These are phyloP conservation scores for Stenopsyche tienmushanensis DNA, from an alignment of 1,140 invertebrate genomes.

Conservation along the genomic window DNA sequence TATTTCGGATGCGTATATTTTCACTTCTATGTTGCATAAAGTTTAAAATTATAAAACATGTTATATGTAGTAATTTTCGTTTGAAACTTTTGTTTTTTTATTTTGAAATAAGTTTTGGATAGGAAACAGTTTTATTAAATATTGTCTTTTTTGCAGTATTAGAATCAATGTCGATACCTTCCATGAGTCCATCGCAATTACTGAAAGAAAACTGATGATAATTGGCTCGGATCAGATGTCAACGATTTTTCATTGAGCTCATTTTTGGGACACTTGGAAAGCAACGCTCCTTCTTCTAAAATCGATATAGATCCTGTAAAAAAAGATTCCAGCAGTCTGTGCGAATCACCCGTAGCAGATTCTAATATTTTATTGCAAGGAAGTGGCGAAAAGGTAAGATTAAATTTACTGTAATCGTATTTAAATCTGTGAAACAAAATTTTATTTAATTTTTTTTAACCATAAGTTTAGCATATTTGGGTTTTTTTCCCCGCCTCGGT, in stretches of 20 bases:
- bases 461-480: too few species aligned
- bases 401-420: neutral
- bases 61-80: too few species aligned
- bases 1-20: too few species aligned
- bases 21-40: too few species aligned
- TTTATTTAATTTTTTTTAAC: too few species aligned
- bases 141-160: conserved; percentile 49
- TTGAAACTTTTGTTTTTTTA: too few species aligned
- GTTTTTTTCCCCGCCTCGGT: too few species aligned
- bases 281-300: conserved; percentile 8
- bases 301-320: neutral
- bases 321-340: neutral
- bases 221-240: conserved; percentile 76
- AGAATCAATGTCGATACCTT: conserved; percentile 51
- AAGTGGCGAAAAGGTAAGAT: conserved; percentile 13
- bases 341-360: neutral
- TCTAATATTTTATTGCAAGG: conserved; percentile 4
- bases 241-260: conserved; percentile 81
- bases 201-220: conserved; percentile 71
- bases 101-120: neutral
- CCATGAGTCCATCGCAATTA: conserved; percentile 72
- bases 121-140: neutral
- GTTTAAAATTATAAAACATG: too few species aligned
- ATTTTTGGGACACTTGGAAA: conserved; percentile 75
- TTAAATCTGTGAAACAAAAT: too few species aligned